Conservation (phyloP, 2,113 vertebrate species). For the Hippoglossus stenolepis region DNA sequence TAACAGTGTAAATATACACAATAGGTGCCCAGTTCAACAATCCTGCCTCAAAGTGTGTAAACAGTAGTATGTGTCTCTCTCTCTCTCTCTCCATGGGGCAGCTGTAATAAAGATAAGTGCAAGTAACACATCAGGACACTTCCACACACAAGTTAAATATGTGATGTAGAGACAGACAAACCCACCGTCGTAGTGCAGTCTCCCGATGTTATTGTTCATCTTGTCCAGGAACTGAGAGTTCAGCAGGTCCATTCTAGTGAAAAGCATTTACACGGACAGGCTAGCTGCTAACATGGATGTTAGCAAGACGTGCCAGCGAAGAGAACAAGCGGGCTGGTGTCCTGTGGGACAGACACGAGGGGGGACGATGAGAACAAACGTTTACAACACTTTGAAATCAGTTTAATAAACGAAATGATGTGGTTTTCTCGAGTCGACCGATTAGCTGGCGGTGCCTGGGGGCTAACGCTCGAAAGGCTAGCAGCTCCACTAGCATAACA, state of each 20-base stretch:
- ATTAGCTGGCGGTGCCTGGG: background rate
- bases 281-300: slow-evolving; percentile 80
- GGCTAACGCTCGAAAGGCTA: background rate
- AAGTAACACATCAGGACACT: background rate
- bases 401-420: background rate
- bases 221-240: slow-evolving; percentile 98
- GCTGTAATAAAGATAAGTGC: background rate
- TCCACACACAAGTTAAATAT: background rate
- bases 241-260: slow-evolving; percentile 98
- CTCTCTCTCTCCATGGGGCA: background rate
- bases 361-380: background rate
- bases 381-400: background rate
- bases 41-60: background rate
- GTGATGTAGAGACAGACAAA: fast-evolving
- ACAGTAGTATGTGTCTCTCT: background rate
- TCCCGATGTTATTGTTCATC: slow-evolving; percentile 97
- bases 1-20: background rate
- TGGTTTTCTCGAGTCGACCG: background rate
- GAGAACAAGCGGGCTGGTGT: slow-evolving; percentile 50
- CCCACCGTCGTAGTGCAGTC: slow-evolving; percentile 91
- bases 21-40: background rate
- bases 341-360: slow-evolving; percentile 3
- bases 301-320: slow-evolving; percentile 80
- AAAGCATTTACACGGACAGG: slow-evolving; percentile 90
- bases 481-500: slow-evolving; percentile 19